Base-by-base conservation (phyloP, 2,888 invertebrate genomes). In the Drosophila koepferae region DNA sequence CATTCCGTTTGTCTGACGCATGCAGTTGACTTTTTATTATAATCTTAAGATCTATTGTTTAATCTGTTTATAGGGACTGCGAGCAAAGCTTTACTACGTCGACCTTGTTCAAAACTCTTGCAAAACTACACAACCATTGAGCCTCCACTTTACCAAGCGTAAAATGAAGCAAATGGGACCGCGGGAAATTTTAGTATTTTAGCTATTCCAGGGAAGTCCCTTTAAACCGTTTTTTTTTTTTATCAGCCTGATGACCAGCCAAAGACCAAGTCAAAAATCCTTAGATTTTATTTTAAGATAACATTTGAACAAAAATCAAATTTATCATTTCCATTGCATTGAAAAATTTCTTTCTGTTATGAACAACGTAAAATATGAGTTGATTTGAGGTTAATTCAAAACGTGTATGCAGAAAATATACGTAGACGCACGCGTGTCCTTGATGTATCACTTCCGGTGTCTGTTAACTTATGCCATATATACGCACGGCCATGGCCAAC, bases 371-470 rank as follows among this genome's bases (percentile, higher is more conserved):
- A 68, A 55, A 65, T 69, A 72, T 63, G 62, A 79, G 65, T 80
- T 80, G 77, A 81, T 77, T 77, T 77, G 66, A 68, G 84, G 87
- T 85, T 89, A 80, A 85, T 89, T 81, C 65, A 72, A 77, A 81
- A 87, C 82, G 82, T 87, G 81, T 77, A 70, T 72, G 68, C 56
- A 58, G 62, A 62, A 72, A 69, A 67, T 79, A 69, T 67, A 63
- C 43, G 31, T 48, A 54, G 62, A 67, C 28, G 46, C 14, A 60
- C 61, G 74, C 78, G 77, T 89, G 87, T 85, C 80, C 89, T 88
- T 88, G 90, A 88, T 88, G 85, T 87, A 90, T 89, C 85, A 87
- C 83, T 90, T 89, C 88, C 89, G 81, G 72, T 82, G 86, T 90
- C 90, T 87, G 89, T 86, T 88, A 87, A 87, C 81, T 90, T 86